phyloP scores from a whole-genome alignment of 2,888 invertebrate genomes.

The Reticulitermes lucifugus region DNA sequence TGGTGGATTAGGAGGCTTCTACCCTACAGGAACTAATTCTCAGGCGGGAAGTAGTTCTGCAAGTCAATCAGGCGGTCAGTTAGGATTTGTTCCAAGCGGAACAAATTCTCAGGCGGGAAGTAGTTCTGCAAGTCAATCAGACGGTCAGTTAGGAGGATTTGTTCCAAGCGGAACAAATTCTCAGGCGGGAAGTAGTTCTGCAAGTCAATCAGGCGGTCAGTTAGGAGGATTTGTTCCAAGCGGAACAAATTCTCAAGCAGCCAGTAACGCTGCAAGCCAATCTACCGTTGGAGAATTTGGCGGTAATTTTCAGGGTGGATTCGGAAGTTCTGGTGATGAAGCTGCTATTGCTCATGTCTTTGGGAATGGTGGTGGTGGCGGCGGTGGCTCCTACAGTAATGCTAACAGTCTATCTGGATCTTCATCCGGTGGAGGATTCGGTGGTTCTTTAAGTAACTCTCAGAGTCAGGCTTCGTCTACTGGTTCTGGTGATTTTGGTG shows the following conservation, averaged over 20 bases:
- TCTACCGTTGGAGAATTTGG: slow-evolving; percentile 1
- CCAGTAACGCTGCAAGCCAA: neutral
- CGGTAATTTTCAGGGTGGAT: neutral
- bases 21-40: slow-evolving; percentile 6
- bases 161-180: neutral
- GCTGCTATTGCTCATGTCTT: neutral
- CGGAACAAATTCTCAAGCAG: neutral
- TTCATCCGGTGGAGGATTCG: neutral
- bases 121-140: neutral
- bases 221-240: neutral
- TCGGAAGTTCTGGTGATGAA: neutral
- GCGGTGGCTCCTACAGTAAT: neutral
- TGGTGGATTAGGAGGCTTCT: neutral
- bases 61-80: neutral
- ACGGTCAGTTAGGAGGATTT: neutral
- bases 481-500: slow-evolving; percentile 1
- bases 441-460: neutral
- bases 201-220: neutral
- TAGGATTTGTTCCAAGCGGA: neutral
- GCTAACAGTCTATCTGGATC: neutral
- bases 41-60: neutral
- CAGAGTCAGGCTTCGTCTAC: neutral
- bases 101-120: neutral
- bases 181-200: neutral
- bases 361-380: neutral